Percentiles rank a stretch among this genome's conserved stretches.
phyloP scores from a whole-genome alignment of 1,140 invertebrate species.

The Gonioctena quinquepunctata region DNA sequence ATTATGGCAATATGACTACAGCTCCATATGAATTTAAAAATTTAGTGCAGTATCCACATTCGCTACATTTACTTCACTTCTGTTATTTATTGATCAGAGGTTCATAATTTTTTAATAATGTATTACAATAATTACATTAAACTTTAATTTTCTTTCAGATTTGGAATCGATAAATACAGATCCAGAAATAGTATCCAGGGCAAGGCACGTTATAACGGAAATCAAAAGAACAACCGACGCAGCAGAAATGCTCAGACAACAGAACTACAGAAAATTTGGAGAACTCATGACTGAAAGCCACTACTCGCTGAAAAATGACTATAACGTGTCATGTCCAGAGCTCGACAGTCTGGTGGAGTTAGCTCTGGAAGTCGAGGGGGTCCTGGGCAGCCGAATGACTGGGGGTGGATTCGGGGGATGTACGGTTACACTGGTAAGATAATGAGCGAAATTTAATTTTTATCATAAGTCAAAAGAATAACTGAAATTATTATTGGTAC shows the following conservation, averaged over 20 bases:
- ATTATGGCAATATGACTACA: too few relatives aligned
- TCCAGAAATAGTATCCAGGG: constrained; percentile 69
- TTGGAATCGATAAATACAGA: constrained; percentile 61
- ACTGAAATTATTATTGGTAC: background rate
- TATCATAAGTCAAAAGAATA: background rate
- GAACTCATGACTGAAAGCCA: constrained; percentile 86
- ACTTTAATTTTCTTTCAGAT: too few relatives aligned
- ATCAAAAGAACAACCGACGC: constrained; percentile 77
- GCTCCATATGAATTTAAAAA: too few relatives aligned
- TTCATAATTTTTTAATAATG: too few relatives aligned
- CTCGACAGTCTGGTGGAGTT: constrained; percentile 80
- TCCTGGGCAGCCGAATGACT: constrained; percentile 88
- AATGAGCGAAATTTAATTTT: background rate
- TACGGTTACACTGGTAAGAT: constrained; percentile 78
- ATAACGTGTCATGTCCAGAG: constrained; percentile 88
- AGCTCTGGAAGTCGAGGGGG: constrained; percentile 71
- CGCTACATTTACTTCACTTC: too few relatives aligned
- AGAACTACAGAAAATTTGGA: constrained; percentile 75
- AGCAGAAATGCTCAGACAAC: constrained; percentile 68
- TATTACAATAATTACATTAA: too few relatives aligned
- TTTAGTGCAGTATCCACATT: too few relatives aligned
- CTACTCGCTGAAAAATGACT: constrained; percentile 81
- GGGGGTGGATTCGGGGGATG: constrained; percentile 95
- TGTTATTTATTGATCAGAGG: too few relatives aligned
- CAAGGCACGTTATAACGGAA: constrained; percentile 84